Evolutionary conservation across 2,797 vertebrate genomes (phyloP).

Genomic region (Dendrocincla tyrannina): DNA sequence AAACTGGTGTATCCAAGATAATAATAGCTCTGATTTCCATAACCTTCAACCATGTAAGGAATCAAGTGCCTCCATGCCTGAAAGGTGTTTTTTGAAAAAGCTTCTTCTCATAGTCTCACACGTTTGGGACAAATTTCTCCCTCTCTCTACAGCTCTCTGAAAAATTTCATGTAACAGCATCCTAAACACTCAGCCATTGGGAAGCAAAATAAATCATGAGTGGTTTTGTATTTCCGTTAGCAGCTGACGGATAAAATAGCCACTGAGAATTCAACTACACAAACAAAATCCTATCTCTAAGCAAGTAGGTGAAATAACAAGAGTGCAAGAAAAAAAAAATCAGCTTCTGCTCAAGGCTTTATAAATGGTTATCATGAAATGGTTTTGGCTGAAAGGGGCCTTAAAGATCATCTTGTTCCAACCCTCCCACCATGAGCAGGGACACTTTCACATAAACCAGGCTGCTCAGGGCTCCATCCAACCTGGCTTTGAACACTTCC

Average conservation of each 20-base stretch:
- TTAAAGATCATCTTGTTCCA: not conserved
- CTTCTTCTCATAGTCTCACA: not conserved
- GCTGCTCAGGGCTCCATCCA: not conserved
- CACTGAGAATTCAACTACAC: not conserved
- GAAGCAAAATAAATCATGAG: not conserved
- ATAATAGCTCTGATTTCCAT: not conserved
- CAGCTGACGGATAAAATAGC: not conserved
- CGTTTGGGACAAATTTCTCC: not conserved
- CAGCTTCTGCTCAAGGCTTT: not conserved
- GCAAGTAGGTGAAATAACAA: not conserved
- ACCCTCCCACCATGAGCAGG: not conserved
- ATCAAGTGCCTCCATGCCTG: not conserved
- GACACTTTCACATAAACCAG: not conserved
- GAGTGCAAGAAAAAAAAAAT: not conserved
- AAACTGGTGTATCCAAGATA: slow-evolving; percentile 20
- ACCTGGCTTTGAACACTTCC: not conserved
- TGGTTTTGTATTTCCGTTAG: not conserved
- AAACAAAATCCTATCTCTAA: not conserved
- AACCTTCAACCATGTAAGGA: not conserved
- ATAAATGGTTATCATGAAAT: not conserved
- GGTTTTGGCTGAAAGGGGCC: not conserved
- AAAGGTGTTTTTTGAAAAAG: not conserved
- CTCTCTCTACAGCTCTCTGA: not conserved
- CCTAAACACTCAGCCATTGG: not conserved
- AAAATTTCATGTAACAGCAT: not conserved